Evolutionary conservation across 92 coral and sea anemone genomes (phyloP).

Genomic region (Desmophyllum pertusum): DNA sequence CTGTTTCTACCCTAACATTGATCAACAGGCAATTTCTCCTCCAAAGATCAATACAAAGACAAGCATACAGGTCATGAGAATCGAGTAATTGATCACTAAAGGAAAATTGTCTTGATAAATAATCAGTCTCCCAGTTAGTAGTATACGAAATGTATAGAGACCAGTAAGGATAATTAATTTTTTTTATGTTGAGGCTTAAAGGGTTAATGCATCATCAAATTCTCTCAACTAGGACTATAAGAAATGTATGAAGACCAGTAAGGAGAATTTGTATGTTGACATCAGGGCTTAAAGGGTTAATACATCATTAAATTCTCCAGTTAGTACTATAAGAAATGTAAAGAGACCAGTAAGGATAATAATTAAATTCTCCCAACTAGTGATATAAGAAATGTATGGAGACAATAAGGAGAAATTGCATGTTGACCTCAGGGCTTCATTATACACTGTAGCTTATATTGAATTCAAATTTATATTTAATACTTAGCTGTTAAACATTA

Average conservation of each 20-base stretch:
- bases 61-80: background rate
- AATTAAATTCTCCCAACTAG: too few relatives aligned
- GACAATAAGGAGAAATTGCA: background rate
- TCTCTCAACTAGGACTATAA: too few relatives aligned
- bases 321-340: background rate
- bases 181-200: too few relatives aligned
- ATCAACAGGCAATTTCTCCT: background rate
- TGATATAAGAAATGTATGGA: background rate
- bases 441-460: background rate
- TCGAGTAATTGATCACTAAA: background rate
- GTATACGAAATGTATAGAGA: background rate
- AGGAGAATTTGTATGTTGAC: too few relatives aligned
- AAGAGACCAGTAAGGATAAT: background rate
- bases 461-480: conserved; percentile 19
- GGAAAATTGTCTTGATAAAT: background rate
- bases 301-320: too few relatives aligned
- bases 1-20: background rate
- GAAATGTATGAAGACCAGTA: too few relatives aligned
- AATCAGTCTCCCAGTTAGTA: background rate
- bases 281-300: too few relatives aligned
- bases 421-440: conserved; percentile 3
- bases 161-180: too few relatives aligned
- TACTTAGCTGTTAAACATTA: conserved; percentile 26
- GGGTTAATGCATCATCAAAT: too few relatives aligned
- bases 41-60: background rate